These are phyloP conservation scores for Deilephila porcellus DNA, from an alignment of 2,888 invertebrate genomes.

Conservation along the genomic window DNA sequence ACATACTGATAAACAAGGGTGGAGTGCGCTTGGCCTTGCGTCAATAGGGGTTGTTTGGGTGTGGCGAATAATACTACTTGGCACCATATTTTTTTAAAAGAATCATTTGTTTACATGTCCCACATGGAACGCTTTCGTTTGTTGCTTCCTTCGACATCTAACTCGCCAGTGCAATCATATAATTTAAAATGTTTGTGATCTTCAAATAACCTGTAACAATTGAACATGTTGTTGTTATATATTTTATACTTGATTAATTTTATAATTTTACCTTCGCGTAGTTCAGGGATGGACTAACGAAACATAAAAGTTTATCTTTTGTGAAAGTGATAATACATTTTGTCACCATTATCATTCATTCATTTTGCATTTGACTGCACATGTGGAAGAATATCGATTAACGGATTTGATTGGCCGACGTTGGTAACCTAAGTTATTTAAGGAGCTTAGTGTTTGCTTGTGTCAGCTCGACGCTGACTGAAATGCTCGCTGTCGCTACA, in stretches of 20 bases:
- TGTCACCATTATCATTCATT: background rate
- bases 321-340: background rate
- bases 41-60: constrained; percentile 73
- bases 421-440: constrained; percentile 21
- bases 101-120: background rate
- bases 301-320: too few relatives aligned
- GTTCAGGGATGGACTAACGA: too few relatives aligned
- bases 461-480: background rate
- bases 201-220: background rate
- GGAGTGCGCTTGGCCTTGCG: constrained; percentile 66
- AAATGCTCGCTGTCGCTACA: constrained; percentile 5
- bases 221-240: background rate
- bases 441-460: constrained; percentile 16
- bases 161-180: background rate
- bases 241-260: too few relatives aligned
- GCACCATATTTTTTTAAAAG: constrained; percentile 1
- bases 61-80: constrained; percentile 49
- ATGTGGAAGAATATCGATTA: constrained; percentile 11
- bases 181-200: too few relatives aligned
- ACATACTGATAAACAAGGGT: constrained; percentile 76
- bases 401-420: constrained; percentile 9
- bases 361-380: constrained; percentile 1
- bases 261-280: too few relatives aligned
- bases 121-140: background rate
- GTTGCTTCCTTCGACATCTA: too few relatives aligned